Evolutionary conservation across 2,888 invertebrate genomes (phyloP).

Genomic region (Macropis europaea): DNA sequence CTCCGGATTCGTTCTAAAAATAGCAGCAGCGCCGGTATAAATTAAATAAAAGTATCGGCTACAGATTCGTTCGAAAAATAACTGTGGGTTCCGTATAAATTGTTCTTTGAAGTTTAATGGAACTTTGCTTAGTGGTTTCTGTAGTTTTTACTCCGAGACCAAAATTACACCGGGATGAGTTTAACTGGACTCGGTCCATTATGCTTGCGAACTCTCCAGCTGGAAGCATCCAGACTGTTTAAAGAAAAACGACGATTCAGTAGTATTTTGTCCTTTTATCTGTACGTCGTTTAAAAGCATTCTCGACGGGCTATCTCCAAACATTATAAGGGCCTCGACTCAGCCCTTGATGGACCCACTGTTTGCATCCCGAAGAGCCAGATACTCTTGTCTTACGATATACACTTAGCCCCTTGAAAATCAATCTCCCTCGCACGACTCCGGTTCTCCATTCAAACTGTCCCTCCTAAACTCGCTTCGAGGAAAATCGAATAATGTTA

Average conservation of each 20-base stretch:
- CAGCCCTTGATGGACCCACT: constrained; percentile 69
- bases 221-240: constrained; percentile 7
- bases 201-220: constrained; percentile 25
- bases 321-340: constrained; percentile 56
- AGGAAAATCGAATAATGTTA: constrained; percentile 8
- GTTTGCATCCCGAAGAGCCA: constrained; percentile 66
- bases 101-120: background rate
- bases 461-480: constrained; percentile 20
- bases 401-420: constrained; percentile 44
- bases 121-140: background rate
- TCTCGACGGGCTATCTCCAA: constrained; percentile 52
- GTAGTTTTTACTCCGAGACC: background rate
- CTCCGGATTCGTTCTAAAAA: too few species aligned
- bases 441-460: background rate
- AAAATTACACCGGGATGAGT: constrained; percentile 18
- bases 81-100: background rate
- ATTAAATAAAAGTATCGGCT: too few species aligned
- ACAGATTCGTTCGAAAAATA: background rate
- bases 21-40: too few species aligned
- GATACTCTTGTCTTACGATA: constrained; percentile 45
- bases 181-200: constrained; percentile 22
- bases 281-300: constrained; percentile 28
- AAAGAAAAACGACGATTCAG: constrained; percentile 12
- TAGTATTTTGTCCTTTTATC: constrained; percentile 37
- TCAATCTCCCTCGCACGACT: constrained; percentile 45